A percentile compares a stretch with the other conserved stretches of the same genome.
Conservation (phyloP, 2,888 invertebrate genomes). For the Pyrocoelia pectoralis region DNA sequence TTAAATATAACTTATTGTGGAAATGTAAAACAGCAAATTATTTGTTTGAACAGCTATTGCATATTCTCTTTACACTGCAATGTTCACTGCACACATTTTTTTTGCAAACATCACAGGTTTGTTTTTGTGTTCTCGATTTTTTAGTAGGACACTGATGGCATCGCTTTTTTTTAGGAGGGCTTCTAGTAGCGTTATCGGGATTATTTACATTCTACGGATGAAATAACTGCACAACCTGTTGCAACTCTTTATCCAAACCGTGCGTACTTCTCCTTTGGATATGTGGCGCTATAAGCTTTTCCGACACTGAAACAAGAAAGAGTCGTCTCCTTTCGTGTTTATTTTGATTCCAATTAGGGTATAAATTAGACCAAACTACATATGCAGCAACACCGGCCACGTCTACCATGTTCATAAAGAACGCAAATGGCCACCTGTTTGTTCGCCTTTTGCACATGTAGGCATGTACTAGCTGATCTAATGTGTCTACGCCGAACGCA, state of each 20-base stretch:
- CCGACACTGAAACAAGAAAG: not conserved
- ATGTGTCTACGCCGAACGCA: not conserved
- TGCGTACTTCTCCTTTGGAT: not conserved
- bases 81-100: too few species aligned
- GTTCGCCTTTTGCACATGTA: not conserved
- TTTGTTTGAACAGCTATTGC: not conserved
- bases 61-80: not conserved
- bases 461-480: not conserved
- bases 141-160: not conserved
- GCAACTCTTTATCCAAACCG: too few species aligned
- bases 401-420: not conserved
- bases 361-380: not conserved
- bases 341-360: not conserved
- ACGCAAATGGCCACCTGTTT: not conserved
- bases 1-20: too few species aligned
- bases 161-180: not conserved
- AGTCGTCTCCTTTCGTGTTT: not conserved
- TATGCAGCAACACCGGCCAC: not conserved
- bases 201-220: too few species aligned
- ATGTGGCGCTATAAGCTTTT: not conserved
- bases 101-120: not conserved
- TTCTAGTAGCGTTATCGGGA: not conserved
- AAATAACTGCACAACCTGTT: too few species aligned
- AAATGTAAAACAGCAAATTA: too few species aligned
- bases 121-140: not conserved